Evolutionary conservation across 2,797 vertebrate species (phyloP).

Genomic region (Muscicapa comitata): DNA sequence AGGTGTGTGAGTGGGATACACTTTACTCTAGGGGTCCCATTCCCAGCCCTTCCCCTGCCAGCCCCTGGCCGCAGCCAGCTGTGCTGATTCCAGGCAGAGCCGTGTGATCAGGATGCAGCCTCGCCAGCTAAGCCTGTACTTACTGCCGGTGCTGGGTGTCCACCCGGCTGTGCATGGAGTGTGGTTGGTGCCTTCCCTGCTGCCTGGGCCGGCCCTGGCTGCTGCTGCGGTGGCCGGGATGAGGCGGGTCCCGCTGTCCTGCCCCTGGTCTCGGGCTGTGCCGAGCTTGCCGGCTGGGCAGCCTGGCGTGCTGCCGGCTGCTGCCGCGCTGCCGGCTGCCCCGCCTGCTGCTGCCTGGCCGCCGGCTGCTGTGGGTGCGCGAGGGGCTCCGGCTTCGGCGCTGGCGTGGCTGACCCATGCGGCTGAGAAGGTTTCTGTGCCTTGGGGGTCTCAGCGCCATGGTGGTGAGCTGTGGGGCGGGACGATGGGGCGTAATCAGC

Average conservation of each 20-base stretch:
- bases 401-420: constrained; percentile 61
- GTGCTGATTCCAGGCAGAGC: rapidly evolving
- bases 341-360: constrained; percentile 71
- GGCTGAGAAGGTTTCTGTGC: constrained; percentile 78
- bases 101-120: background rate
- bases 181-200: constrained; percentile 68
- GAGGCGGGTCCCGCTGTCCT: constrained; percentile 49
- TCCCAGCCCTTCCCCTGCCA: background rate
- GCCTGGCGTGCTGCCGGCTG: constrained; percentile 67
- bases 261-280: constrained; percentile 38
- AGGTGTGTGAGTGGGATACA: rapidly evolving
- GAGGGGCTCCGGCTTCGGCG: constrained; percentile 68
- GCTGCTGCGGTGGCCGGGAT: constrained; percentile 68
- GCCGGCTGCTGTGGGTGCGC: constrained; percentile 52
- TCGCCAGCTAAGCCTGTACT: constrained; percentile 33
- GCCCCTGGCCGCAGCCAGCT: background rate
- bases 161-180: constrained; percentile 59
- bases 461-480: constrained; percentile 81
- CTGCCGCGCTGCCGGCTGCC: constrained; percentile 63
- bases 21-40: background rate
- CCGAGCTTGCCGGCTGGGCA: constrained; percentile 40
- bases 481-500: constrained; percentile 81
- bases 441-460: constrained; percentile 83
- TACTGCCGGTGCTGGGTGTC: constrained; percentile 78
- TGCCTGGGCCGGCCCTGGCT: constrained; percentile 76